Conservation (phyloP, 2,888 invertebrate genomes). For the Rhingia rostrata region DNA sequence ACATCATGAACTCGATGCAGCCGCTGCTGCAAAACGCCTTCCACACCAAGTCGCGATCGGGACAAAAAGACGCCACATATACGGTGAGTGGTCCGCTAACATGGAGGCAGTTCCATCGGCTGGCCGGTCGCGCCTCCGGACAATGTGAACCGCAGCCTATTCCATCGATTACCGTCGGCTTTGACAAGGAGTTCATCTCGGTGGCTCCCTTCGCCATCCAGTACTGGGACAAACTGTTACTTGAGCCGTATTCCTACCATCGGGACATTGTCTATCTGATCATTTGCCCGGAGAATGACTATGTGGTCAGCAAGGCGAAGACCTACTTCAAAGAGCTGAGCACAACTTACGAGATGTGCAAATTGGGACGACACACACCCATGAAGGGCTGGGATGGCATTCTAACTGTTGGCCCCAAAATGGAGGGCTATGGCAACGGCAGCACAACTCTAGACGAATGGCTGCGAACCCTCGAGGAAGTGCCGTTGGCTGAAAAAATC, state of each 20-base stretch:
- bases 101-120: conserved; percentile 98
- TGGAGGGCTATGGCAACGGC: conserved; percentile 78
- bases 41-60: conserved; percentile 93
- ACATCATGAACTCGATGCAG: conserved; percentile 94
- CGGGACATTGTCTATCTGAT: conserved; percentile 97
- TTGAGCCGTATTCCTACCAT: conserved; percentile 98
- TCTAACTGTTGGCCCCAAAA: conserved; percentile 88
- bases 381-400: conserved; percentile 94
- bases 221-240: conserved; percentile 98
- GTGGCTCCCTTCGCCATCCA: conserved; percentile 96
- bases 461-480: conserved; percentile 92
- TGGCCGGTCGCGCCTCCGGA: conserved; percentile 96
- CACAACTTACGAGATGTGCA: conserved; percentile 96
- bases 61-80: conserved; percentile 96
- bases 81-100: conserved; percentile 98
- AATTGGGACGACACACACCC: conserved; percentile 96
- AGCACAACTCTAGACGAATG: conserved; percentile 91
- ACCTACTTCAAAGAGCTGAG: conserved; percentile 96
- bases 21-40: conserved; percentile 97
- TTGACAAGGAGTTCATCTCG: conserved; percentile 97
- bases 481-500: conserved; percentile 91
- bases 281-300: conserved; percentile 95
- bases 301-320: conserved; percentile 89
- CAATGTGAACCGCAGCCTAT: conserved; percentile 98
- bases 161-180: conserved; percentile 95